These are phyloP conservation scores for Diloba caeruleocephala DNA, from an alignment of 2,888 invertebrate species.

Conservation along the genomic window DNA sequence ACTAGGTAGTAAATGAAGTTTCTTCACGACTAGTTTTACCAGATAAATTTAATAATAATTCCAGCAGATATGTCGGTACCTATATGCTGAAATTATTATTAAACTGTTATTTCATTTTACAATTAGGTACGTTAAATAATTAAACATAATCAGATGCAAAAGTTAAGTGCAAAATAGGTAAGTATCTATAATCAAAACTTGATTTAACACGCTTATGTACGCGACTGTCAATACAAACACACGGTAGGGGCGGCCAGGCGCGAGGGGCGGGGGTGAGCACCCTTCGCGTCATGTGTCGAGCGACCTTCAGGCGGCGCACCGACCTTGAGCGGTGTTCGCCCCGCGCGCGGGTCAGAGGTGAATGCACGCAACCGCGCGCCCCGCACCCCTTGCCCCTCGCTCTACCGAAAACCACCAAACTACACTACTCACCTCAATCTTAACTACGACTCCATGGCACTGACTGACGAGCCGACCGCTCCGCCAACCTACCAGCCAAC, in stretches of 20 bases:
- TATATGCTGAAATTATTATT: too few relatives aligned
- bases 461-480: slow-evolving; percentile 60
- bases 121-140: too few relatives aligned
- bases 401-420: slow-evolving; percentile 66
- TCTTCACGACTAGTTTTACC: too few relatives aligned
- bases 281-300: slow-evolving; percentile 86
- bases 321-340: slow-evolving; percentile 87
- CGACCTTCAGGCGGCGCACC: slow-evolving; percentile 89
- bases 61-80: too few relatives aligned
- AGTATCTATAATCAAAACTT: background rate
- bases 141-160: too few relatives aligned
- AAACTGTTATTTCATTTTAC: too few relatives aligned
- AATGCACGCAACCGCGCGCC: slow-evolving; percentile 78
- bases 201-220: slow-evolving; percentile 61
- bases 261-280: slow-evolving; percentile 79
- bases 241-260: slow-evolving; percentile 61
- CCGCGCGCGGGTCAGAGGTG: slow-evolving; percentile 88
- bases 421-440: slow-evolving; percentile 77
- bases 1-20: too few relatives aligned
- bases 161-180: slow-evolving; percentile 5
- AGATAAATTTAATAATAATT: too few relatives aligned
- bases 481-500: slow-evolving; percentile 62
- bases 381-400: slow-evolving; percentile 65
- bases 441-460: slow-evolving; percentile 74
- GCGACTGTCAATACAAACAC: slow-evolving; percentile 64